Evolutionary conservation across 2,888 invertebrate species (phyloP), one percentile per base, ranked within the genome.

Genomic region (Deilephila elpenor): DNA sequence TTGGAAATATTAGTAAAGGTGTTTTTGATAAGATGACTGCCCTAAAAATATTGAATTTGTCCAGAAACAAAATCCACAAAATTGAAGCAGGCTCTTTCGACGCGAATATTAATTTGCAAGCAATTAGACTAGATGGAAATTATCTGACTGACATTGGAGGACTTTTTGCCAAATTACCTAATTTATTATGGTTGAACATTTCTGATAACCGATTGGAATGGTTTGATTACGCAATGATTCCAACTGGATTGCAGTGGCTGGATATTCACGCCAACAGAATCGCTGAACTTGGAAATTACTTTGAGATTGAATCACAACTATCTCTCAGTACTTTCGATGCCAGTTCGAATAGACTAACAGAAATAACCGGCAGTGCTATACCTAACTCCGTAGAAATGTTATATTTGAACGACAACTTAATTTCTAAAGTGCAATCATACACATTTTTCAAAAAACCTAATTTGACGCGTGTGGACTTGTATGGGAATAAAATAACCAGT

Each of bases 391-490:
- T 97, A 0, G 97, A 97, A 91, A 96, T 97, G 89, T 91, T 98
- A 70, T 97, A 97, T 84, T 93, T 98, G 71, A 97, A 97, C 87
- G 97, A 98, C 88, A 98, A 98, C 91, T 93, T 96, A 71, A 97
- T 98, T 78, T 96, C 96, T 11, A 97, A 97, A 93, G 97, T 98
- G 79, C 97, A 97, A 84, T 97, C 98, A 19, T 98, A 97, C 85
- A 97, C 98, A 14, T 98, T 98, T 88, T 97, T 98, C 93, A 97
- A 97, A 87, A 98, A 98, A 89, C 97, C 97, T 0, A 98, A 98
- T 89, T 92, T 98, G 79, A 97, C 97, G 11, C 94, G 97, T 76
- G 97, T 98, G 19, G 98, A 98, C 89, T 93, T 98, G 74, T 97
- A 96, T 85, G 97, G 97, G 61, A 98, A 98, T 87, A 96, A 96